Evolutionary conservation across 2,888 invertebrate species (phyloP), one percentile per base, ranked within the genome.

Genomic region (Cephus rjabovi): DNA sequence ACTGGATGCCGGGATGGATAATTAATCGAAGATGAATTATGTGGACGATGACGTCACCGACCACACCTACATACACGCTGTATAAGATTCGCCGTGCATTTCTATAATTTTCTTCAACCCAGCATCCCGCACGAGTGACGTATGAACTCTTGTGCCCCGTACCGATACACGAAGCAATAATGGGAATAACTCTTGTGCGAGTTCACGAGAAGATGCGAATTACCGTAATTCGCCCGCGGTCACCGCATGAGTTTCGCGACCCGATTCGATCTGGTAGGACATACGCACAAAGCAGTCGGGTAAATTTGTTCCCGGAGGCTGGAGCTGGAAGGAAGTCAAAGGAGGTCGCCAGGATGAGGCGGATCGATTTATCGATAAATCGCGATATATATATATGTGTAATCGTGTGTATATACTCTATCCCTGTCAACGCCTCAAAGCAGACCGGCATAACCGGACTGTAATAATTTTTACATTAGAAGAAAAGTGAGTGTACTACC

Each of bases 1-100:
- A 15, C 23, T 23, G 23, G 56, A 56, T 9, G 80, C 77, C 84
- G 86, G 81, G 83, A 82, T 83, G 81, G 81, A 82, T 86, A 86
- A 85, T 86, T 83, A 83, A 85, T 85, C 83, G 82, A 75, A 81
- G 81, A 85, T 81, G 85, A 85, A 85, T 86, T 83, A 80, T 79
- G 75, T 69, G 69, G 30, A 56, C 23, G 56, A 56, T 56, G 23
- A 56, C 23, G 56, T 56, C 56, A 56, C 9, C 1, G 56, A 23
- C 56, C 56, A 56, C 56, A 9, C 23, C 56, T 9, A 6, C 1
- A 23, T 9, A 56, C 23, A 15, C 23, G 9, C 0, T 9, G 23
- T 9, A 56, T 1, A 9, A 34, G 9, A 9, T 56, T 23, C 56
- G 0, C 23, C 9, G 1, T 56, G 56, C 2, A 2, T 56, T 23